Evolutionary conservation across 2,113 vertebrate genomes (phyloP).

Genomic region (Tetraodon nigroviridis): DNA sequence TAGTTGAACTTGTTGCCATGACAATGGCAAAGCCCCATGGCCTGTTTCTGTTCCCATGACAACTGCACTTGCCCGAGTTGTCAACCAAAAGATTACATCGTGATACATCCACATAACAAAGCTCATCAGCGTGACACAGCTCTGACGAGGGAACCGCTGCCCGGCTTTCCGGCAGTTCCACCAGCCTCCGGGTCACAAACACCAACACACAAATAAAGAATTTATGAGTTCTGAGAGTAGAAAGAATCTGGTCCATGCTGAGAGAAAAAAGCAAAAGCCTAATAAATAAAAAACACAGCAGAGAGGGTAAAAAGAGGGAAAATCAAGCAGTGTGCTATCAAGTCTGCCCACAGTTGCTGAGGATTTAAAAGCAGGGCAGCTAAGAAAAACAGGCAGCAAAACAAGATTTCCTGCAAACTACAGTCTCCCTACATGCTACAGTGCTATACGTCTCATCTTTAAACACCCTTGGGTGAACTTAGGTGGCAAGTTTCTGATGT

Average conservation of each 20-base stretch:
- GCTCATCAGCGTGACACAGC: not conserved
- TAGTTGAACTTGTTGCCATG: slow-evolving; percentile 58
- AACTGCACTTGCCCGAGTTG: slow-evolving; percentile 43
- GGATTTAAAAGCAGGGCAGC: not conserved
- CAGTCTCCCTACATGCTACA: not conserved
- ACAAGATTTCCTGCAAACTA: not conserved
- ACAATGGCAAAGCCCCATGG: slow-evolving; percentile 48
- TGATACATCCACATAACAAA: slow-evolving; percentile 22
- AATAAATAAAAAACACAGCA: not conserved
- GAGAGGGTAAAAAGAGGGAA: not conserved
- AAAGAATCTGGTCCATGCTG: slow-evolving; percentile 6
- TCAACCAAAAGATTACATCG: slow-evolving; percentile 18
- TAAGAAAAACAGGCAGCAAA: not conserved
- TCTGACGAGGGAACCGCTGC: not conserved
- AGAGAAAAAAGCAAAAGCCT: slow-evolving; percentile 3
- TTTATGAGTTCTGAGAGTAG: slow-evolving; percentile 8
- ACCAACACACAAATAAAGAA: not conserved
- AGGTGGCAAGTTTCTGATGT: not conserved
- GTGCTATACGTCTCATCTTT: too few species aligned
- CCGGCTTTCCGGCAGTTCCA: not conserved
- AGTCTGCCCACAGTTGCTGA: too few species aligned
- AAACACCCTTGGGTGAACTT: not conserved
- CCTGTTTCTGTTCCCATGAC: slow-evolving; percentile 57
- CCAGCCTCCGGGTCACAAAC: not conserved
- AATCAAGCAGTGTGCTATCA: not conserved